These are phyloP conservation scores for Pseudachorutes palmiensis DNA, from an alignment of 1,140 invertebrate species.

Conservation along the genomic window DNA sequence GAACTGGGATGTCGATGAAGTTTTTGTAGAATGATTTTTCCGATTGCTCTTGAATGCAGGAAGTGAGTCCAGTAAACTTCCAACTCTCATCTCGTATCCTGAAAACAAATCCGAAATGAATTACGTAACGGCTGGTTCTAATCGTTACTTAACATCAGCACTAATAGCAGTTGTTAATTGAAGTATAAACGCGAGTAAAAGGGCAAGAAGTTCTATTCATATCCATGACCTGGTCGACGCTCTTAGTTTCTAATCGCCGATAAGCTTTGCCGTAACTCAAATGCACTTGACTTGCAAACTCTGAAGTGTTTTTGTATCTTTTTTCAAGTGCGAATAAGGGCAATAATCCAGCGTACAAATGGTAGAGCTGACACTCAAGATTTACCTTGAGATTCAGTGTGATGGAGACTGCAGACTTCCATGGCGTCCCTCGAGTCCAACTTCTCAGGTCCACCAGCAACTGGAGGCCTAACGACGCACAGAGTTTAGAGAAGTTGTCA, in stretches of 20 bases:
- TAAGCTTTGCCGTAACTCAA: no score
- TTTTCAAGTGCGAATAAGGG: background rate
- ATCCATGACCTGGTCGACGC: no score
- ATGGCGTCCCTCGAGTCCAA: background rate
- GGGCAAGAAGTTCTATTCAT: no score
- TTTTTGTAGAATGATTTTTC: background rate
- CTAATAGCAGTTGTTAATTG: background rate
- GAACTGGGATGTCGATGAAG: background rate
- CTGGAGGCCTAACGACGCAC: background rate
- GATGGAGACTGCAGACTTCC: background rate
- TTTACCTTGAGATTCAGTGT: slow-evolving; percentile 2
- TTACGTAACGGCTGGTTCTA: no score
- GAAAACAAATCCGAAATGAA: no score
- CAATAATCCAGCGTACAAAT: background rate
- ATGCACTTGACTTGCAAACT: no score
- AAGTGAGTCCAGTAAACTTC: background rate
- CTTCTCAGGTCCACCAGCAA: background rate
- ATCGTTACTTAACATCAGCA: background rate
- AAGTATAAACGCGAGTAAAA: background rate
- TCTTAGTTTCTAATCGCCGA: no score
- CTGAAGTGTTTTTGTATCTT: background rate
- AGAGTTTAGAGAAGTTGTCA: background rate
- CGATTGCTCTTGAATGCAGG: background rate
- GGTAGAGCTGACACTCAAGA: no score
- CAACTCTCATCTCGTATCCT: slow-evolving; percentile 6